Evolutionary conservation across 2,888 invertebrate species (phyloP).

Genomic region (Cinara cedri): DNA sequence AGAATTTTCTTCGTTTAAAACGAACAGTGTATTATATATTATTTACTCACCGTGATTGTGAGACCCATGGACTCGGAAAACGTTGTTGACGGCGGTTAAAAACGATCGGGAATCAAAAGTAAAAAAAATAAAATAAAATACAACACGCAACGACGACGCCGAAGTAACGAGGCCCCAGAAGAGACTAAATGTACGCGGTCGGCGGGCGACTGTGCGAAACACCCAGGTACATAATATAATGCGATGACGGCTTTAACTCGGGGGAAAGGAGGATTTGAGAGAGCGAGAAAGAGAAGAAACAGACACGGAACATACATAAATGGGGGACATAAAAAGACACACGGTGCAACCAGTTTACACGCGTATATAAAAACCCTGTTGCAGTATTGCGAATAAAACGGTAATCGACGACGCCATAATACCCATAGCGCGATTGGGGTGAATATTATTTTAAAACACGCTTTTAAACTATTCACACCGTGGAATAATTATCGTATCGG

Average conservation of each 20-base stretch:
- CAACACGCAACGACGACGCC: not conserved
- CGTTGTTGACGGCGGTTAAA: not conserved
- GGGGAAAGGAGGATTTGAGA: slow-evolving; percentile 18
- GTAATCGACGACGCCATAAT: too few relatives aligned
- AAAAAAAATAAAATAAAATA: not conserved
- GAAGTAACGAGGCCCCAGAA: not conserved
- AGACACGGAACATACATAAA: not conserved
- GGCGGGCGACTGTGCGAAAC: slow-evolving; percentile 5
- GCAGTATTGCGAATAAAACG: too few relatives aligned
- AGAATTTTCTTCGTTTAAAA: too few relatives aligned
- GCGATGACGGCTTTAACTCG: slow-evolving; percentile 6
- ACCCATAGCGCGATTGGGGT: too few relatives aligned
- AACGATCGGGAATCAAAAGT: not conserved
- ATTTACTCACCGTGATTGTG: slow-evolving; percentile 4
- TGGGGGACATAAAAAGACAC: slow-evolving; percentile 2
- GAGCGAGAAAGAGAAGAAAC: not conserved
- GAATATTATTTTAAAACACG: slow-evolving; percentile 1
- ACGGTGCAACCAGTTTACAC: not conserved
- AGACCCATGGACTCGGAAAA: not conserved
- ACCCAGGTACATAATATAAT: not conserved
- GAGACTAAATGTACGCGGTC: slow-evolving; percentile 26
- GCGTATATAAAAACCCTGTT: too few relatives aligned
- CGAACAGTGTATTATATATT: too few relatives aligned
- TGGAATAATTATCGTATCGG: too few relatives aligned
- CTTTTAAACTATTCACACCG: too few relatives aligned